Base-by-base conservation (phyloP, 2,113 vertebrate species). In the Meriones unguiculatus region DNA sequence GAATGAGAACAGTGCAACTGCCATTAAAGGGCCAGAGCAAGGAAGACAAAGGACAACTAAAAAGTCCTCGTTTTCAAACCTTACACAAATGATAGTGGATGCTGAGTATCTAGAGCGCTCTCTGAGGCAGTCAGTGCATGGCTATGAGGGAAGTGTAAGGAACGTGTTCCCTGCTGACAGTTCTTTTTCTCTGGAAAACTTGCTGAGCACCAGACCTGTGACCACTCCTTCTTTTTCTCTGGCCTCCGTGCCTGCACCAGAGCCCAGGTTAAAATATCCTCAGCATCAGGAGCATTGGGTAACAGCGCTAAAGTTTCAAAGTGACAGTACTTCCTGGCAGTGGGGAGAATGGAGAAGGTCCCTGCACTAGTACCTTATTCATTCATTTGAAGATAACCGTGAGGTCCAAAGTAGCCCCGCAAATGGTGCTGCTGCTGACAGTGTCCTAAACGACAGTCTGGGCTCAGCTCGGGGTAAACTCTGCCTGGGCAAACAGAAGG, bases 181-280 rank as follows among this genome's bases (percentile, higher is more conserved):
- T 69, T 41, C 24, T 28, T 32, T 70, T 69, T 20, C 62, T 72
- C 78, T 22, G 8, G 17, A 64, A 54, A 54, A 20, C 28, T 22
- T 18, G 69, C 14, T 32, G 32, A 0, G 3, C 46, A 28, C 41
- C 78, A 25, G 41, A 28, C 64, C 50, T 25, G 30, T 18, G 38
- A 10, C n/a, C 35, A 18, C 13, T 35, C 38, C n/a, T n/a, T n/a
- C 1, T 5, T 3, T 32, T 32, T 17, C 50, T 25, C 3, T 35
- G 65, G 46, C 35, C 13, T 7, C 2, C 0, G 35, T 12, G 78
- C 25, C 14, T 1, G 28, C 5, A 22, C 15, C 2, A 35, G 24
- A 30, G 5, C 28, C 14, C 2, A 2, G 65, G 57, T 20, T 18
- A 84, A 35, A 2, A 20, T 41, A n/a, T 24, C 59, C n/a, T 28